These are phyloP conservation scores for Porites australiensis DNA, from an alignment of 64 coral and sea anemone genomes.

Conservation along the genomic window DNA sequence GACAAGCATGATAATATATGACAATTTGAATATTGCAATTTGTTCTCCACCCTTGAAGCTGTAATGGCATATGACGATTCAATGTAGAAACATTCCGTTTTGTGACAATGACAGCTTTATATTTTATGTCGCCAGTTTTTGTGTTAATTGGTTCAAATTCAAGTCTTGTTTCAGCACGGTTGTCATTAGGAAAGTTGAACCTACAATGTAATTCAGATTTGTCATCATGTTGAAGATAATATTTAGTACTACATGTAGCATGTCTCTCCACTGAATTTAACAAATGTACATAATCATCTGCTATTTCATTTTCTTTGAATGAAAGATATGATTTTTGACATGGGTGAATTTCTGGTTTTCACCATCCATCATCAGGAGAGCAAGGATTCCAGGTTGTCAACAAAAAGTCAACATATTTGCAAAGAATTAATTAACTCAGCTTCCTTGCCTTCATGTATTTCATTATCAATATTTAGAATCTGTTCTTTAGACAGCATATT, in stretches of 20 bases:
- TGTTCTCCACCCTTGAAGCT: slow-evolving; percentile 39
- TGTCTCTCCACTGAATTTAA: slow-evolving; percentile 53
- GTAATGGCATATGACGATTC: slow-evolving; percentile 61
- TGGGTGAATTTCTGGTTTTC: slow-evolving; percentile 38
- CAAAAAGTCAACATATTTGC: slow-evolving; percentile 53
- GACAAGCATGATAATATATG: slow-evolving; percentile 53
- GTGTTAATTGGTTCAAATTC: slow-evolving; percentile 54
- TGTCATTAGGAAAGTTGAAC: slow-evolving; percentile 57
- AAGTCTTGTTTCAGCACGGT: slow-evolving; percentile 32
- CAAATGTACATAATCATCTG: slow-evolving; percentile 43
- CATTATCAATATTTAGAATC: not conserved
- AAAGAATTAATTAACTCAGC: not conserved
- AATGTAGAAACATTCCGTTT: slow-evolving; percentile 62
- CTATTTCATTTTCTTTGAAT: slow-evolving; percentile 1
- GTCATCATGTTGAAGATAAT: slow-evolving; percentile 4
- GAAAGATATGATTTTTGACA: not conserved
- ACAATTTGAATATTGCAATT: slow-evolving; percentile 72
- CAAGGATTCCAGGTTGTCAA: slow-evolving; percentile 35
- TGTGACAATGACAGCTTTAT: slow-evolving; percentile 63
- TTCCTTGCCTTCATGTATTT: not conserved
- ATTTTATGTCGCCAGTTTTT: slow-evolving; percentile 61
- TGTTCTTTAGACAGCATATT: not conserved
- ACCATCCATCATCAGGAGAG: slow-evolving; percentile 30
- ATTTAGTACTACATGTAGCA: slow-evolving; percentile 38
- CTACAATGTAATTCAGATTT: slow-evolving; percentile 12